Evolutionary conservation across 2,113 vertebrate species (phyloP).

Genomic region (Protobothrops mucrosquamatus): DNA sequence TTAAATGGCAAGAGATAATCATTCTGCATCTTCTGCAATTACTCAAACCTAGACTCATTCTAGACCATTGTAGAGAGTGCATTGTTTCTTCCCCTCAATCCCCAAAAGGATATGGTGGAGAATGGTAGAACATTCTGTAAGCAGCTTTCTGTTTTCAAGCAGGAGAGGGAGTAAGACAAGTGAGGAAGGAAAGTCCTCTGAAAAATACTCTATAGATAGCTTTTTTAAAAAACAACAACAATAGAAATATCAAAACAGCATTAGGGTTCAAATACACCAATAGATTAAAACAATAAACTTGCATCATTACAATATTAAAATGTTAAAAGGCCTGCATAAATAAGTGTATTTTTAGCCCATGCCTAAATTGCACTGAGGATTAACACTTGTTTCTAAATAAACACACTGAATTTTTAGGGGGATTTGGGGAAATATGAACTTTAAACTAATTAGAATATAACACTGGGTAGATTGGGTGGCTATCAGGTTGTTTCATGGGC

Average conservation of each 20-base stretch:
- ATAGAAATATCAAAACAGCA: background rate
- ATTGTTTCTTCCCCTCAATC: background rate
- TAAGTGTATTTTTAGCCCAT: background rate
- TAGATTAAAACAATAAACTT: background rate
- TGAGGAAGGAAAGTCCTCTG: background rate
- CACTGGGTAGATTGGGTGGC: background rate
- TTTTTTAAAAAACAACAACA: background rate
- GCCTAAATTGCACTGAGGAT: background rate
- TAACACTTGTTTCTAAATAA: background rate
- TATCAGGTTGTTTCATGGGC: background rate
- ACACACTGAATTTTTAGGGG: background rate
- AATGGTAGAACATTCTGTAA: background rate
- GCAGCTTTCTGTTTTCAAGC: background rate
- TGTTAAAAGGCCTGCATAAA: background rate
- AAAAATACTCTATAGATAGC: background rate
- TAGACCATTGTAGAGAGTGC: background rate
- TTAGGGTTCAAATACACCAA: background rate
- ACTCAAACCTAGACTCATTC: background rate
- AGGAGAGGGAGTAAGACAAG: background rate
- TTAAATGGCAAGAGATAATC: background rate
- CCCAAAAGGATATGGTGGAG: background rate
- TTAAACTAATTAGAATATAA: background rate
- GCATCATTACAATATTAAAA: background rate
- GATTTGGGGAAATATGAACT: background rate
- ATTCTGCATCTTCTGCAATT: background rate